These are phyloP conservation scores for Petrocephalus schoutedeni DNA, from an alignment of 2,797 vertebrate species.

Conservation along the genomic window DNA sequence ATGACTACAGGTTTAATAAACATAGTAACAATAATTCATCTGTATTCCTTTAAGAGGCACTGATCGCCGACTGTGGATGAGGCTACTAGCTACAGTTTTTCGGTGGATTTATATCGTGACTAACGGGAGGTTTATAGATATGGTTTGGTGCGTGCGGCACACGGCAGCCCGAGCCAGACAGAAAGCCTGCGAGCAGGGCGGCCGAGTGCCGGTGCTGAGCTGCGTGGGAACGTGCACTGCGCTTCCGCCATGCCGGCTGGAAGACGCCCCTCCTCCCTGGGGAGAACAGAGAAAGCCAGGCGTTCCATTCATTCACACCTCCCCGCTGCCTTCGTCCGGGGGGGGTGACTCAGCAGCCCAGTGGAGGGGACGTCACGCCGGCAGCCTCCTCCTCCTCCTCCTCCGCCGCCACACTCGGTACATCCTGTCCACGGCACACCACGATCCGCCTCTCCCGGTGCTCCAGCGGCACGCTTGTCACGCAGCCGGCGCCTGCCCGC, in stretches of 20 bases:
- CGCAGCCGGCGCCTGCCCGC: neutral
- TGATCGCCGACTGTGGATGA: neutral
- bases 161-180: neutral
- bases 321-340: slow-evolving; percentile 12
- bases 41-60: neutral
- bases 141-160: neutral
- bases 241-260: neutral
- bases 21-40: neutral
- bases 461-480: neutral
- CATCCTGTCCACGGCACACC: neutral
- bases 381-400: slow-evolving; percentile 10
- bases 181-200: neutral
- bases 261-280: slow-evolving; percentile 4
- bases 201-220: neutral
- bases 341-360: slow-evolving; percentile 20
- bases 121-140: neutral
- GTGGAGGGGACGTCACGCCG: slow-evolving; percentile 13
- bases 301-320: slow-evolving; percentile 23
- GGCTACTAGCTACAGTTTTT: neutral
- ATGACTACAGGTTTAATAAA: neutral
- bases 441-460: neutral
- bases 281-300: slow-evolving; percentile 5
- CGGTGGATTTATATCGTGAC: neutral
- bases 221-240: neutral
- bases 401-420: slow-evolving; percentile 7